phyloP scores from a whole-genome alignment of 2,797 vertebrate species.

The Melanotaenia nigrans region DNA sequence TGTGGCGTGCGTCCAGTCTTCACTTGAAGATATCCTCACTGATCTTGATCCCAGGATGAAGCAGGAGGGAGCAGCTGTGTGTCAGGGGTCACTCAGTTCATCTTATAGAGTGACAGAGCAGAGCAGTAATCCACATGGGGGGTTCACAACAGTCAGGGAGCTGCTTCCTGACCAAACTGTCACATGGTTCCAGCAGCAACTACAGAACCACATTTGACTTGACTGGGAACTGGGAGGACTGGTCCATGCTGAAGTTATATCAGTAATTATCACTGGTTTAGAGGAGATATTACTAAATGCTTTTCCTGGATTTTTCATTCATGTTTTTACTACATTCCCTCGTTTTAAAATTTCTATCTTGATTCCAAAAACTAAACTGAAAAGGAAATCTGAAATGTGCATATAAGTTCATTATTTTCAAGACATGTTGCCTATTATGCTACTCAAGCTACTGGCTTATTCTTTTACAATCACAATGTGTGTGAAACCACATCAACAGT shows the following conservation, averaged over 20 bases:
- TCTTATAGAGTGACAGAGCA: constrained; percentile 20
- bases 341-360: no score
- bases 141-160: not conserved
- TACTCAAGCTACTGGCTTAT: no score
- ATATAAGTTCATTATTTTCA: no score
- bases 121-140: constrained; percentile 6
- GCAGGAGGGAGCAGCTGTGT: constrained; percentile 39
- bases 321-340: not conserved
- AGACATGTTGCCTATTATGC: no score
- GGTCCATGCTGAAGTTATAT: not conserved
- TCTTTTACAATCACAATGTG: no score
- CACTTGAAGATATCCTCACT: constrained; percentile 17
- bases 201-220: not conserved
- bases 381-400: no score
- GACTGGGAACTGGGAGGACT: no score
- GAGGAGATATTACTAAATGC: not conserved
- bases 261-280: not conserved
- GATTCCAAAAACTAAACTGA: no score
- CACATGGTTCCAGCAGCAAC: not conserved
- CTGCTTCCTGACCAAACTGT: constrained; percentile 7
- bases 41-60: constrained; percentile 39
- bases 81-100: constrained; percentile 40
- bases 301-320: not conserved
- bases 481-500: not conserved
- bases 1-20: constrained; percentile 17